Base-by-base conservation (phyloP, 2,797 vertebrate genomes). In the Crax fasciolata region DNA sequence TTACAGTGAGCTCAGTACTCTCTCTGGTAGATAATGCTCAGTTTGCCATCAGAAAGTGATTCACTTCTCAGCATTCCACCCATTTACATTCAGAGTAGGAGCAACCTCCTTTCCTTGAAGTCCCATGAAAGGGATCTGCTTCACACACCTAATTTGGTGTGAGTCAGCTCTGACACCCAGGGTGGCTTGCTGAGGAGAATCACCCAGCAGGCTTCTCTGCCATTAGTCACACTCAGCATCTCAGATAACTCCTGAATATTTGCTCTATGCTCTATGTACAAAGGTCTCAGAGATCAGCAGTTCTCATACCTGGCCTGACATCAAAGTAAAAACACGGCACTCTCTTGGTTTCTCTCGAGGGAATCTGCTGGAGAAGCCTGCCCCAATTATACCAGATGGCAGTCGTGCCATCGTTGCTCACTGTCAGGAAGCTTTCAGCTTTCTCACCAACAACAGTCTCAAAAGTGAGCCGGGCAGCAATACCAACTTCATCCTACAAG, bases 331-430 rank as follows among this genome's bases (percentile, higher is more conserved):
- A 99, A 66, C 92, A 78, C 12, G 82, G 97, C 6, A 55, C 87
- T 84, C 86, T 97, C 55, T 85, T 94, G n/a, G 28, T 80, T 73
- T 98, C 92, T 35, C 97, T 90, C 87, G 98, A 98, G 85, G 92
- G 96, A 84, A 94, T 96, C 5, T 67, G 87, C 46, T 89, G 79
- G 13, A 97, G 94, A 66, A 97, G 95, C 91, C 98, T 98, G 95
- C 98, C 96, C 99, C 99, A 99, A 96, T 97, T 95, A 18, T 99
- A 99, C 98, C 98, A 99, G 93, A 99, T 89, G 66, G 98, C 98
- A 2, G 98, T 97, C 23, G 97, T 99, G 94, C 99, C 99, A 16
- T 99, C 98, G 11, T 99, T 99, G 90, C 91, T 97, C 74, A 99
- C 97, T 2, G 97, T 97, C 93, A 99, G 93, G 74, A 96, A 90